Conservation (phyloP, 2,113 vertebrate species). For the Spermophilus dauricus region DNA sequence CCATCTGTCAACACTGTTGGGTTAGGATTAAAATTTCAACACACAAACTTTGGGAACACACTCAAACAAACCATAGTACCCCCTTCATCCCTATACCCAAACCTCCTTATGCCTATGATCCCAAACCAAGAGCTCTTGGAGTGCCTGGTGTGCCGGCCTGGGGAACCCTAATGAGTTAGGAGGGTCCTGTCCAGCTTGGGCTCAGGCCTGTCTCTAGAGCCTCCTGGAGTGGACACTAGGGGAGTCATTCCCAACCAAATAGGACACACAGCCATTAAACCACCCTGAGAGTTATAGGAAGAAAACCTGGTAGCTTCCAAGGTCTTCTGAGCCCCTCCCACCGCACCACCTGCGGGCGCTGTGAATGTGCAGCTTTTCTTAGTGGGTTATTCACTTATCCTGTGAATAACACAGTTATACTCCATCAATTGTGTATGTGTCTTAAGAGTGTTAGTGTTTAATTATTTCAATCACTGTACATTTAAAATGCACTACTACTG, state of each 20-base stretch:
- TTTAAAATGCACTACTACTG: background rate
- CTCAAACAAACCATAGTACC: background rate
- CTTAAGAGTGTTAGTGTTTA: background rate
- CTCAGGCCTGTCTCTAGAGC: background rate
- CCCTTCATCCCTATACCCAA: accelerated
- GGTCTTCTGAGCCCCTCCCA: background rate
- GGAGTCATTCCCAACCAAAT: background rate
- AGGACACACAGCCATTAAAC: background rate
- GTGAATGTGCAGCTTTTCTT: background rate
- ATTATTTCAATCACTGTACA: background rate
- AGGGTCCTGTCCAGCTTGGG: no score
- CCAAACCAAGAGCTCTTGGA: background rate
- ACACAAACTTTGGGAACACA: no score
- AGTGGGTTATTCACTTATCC: background rate
- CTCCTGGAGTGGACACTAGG: background rate
- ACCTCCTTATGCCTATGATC: background rate
- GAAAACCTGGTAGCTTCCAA: background rate
- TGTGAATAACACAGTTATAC: background rate
- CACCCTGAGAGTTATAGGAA: background rate
- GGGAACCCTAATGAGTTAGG: no score
- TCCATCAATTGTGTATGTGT: no score
- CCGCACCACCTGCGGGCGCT: accelerated
- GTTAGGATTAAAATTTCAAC: background rate
- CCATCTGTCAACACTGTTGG: no score
- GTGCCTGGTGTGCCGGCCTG: background rate